phyloP scores from a whole-genome alignment of 2,888 invertebrate genomes.

The Charanyca ferruginea region DNA sequence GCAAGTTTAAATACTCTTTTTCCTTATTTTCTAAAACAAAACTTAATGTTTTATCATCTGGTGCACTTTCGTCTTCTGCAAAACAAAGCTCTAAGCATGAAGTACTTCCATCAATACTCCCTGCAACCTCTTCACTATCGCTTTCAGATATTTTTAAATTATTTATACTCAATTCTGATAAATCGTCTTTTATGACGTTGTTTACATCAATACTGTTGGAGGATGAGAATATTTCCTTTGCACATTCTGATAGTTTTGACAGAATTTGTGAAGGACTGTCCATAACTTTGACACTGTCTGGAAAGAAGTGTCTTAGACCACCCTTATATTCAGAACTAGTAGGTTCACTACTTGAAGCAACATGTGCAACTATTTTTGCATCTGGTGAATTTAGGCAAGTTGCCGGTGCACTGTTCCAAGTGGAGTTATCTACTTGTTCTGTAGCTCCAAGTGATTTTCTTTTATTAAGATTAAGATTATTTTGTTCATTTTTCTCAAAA shows the following conservation, averaged over 20 bases:
- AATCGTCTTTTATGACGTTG: constrained; percentile 81
- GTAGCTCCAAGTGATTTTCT: constrained; percentile 65
- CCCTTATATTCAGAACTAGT: constrained; percentile 85
- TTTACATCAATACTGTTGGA: constrained; percentile 86
- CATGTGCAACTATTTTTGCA: constrained; percentile 76
- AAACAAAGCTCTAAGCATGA: constrained; percentile 89
- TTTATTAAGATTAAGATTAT: constrained; percentile 64
- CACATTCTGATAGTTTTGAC: constrained; percentile 86
- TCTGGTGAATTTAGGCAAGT: constrained; percentile 92
- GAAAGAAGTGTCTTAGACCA: constrained; percentile 85
- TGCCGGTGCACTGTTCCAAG: constrained; percentile 91
- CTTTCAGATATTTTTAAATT: constrained; percentile 88
- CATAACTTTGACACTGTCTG: constrained; percentile 85
- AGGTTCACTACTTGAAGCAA: constrained; percentile 84
- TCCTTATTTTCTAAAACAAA: constrained; percentile 84
- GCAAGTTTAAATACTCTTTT: constrained; percentile 88
- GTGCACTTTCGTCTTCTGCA: constrained; percentile 85
- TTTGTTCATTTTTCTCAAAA: constrained; percentile 85
- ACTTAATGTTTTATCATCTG: constrained; percentile 80
- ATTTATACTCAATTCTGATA: constrained; percentile 85
- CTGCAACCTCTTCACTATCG: constrained; percentile 87
- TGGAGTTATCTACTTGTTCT: constrained; percentile 70
- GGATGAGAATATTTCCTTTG: constrained; percentile 89
- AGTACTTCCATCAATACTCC: constrained; percentile 87
- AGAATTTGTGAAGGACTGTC: constrained; percentile 88